Base-by-base conservation (phyloP, 2,797 vertebrate species). In the Rhinophrynus dorsalis region DNA sequence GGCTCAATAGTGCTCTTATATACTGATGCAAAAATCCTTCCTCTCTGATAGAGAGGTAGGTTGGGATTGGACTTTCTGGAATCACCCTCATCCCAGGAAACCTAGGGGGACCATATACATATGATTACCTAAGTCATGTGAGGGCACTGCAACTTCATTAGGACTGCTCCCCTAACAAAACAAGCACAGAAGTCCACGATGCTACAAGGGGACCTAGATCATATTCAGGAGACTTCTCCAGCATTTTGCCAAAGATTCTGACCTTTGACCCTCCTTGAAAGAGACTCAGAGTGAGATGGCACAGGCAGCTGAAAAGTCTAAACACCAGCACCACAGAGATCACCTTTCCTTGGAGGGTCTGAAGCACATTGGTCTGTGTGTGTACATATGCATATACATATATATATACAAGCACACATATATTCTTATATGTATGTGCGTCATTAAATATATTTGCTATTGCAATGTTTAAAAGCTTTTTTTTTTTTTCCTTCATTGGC, bases 401-500 rank as follows among this genome's bases (percentile, higher is more conserved):
- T 56, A 68, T 42, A 65, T 60, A 66, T 60, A 67, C 37, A 44
- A 35, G 37, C 45, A 58, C 55, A 42, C 32, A 60, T 15, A 37
- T 21, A 40, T 12, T n/a, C 6, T n/a, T 40, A 60, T 67, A 54
- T 73, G 62, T 66, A 60, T 73, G 61, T 73, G 70, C 62, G n/a
- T 66, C 54, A 67, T 73, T 73, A 73, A 73, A 73, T 73, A 73
- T 73, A 73, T 73, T 73, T 73, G 70, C 70, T 58, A 45, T 73
- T 66, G 62, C 70, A 44, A 66, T 67, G 69, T 73, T 73, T 72
- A 56, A 66, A 59, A 58, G 55, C 62, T 65, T 73, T 66, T 52
- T 66, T 71, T 71, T 60, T 54, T 54, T 59, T 62, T n/a, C n/a
- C n/a, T n/a, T 42, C 62, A 73, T 66, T 66, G 70, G 70, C 70